These are phyloP conservation scores for Entomobrya multifasciata DNA, from an alignment of 2,888 invertebrate genomes.

Conservation along the genomic window DNA sequence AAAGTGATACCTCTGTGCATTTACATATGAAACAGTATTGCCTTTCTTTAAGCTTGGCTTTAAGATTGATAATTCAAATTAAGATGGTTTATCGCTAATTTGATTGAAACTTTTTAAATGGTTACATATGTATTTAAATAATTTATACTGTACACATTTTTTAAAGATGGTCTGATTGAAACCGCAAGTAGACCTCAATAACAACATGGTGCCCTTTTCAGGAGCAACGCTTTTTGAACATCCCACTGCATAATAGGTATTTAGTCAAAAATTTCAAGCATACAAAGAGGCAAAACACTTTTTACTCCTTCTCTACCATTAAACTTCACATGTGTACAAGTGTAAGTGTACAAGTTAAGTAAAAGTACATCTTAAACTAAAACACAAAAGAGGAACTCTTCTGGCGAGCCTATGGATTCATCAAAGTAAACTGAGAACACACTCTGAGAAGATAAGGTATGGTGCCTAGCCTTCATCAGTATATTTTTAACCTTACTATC, in stretches of 20 bases:
- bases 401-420: not conserved
- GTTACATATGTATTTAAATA: not conserved
- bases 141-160: too few species aligned
- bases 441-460: not conserved
- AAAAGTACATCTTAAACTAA: not conserved
- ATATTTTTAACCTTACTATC: not conserved
- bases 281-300: not conserved
- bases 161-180: constrained; percentile 23
- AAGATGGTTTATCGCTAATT: too few species aligned
- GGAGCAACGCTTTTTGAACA: constrained; percentile 1
- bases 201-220: constrained; percentile 47
- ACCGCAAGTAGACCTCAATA: constrained; percentile 61
- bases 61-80: too few species aligned
- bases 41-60: too few species aligned
- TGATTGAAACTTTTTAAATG: constrained; percentile 13
- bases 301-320: not conserved
- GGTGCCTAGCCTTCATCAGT: not conserved
- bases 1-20: not conserved
- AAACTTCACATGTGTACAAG: not conserved
- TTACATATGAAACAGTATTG: too few species aligned
- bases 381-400: not conserved
- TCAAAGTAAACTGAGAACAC: not conserved
- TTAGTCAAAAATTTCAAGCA: constrained; percentile 6
- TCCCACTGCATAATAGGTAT: constrained; percentile 19
- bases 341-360: not conserved